Evolutionary conservation across 2,797 vertebrate genomes (phyloP).

Genomic region (Capromys pilorides): DNA sequence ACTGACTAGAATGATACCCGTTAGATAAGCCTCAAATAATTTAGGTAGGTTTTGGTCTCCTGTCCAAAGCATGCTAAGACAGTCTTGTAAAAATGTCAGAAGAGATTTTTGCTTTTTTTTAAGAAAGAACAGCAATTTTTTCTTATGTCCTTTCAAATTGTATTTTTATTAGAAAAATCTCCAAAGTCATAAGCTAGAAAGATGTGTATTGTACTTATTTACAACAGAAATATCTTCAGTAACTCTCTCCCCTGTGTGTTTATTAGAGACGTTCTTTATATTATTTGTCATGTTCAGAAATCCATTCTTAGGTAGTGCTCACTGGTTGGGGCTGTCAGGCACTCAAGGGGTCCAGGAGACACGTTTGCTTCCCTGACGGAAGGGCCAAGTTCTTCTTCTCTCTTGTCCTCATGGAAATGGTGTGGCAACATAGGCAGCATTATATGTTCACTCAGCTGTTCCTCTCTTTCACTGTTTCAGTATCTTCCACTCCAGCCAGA

Average conservation of each 20-base stretch:
- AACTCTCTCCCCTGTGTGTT: neutral
- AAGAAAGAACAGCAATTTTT: slow-evolving; percentile 39
- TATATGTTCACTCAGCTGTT: neutral
- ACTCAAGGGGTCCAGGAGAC: accelerated
- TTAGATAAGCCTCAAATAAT: neutral
- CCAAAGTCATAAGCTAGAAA: neutral
- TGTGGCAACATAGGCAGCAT: neutral
- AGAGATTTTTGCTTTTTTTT: neutral
- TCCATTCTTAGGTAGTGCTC: neutral
- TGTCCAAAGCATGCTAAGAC: neutral
- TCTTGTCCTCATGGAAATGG: neutral
- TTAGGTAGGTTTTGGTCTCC: neutral
- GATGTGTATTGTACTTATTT: slow-evolving; percentile 9
- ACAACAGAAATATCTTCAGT: neutral
- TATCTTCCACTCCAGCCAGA: neutral
- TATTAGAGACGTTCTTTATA: neutral
- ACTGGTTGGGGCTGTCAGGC: neutral
- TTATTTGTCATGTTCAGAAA: neutral
- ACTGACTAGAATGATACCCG: neutral
- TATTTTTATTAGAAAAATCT: slow-evolving; percentile 46
- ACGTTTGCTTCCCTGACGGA: neutral
- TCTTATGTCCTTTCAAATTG: slow-evolving; percentile 7
- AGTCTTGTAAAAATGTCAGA: neutral
- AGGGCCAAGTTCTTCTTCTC: neutral
- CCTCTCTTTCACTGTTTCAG: neutral